Evolutionary conservation across 2,113 vertebrate genomes (phyloP).

Genomic region (Grammomys surdaster): DNA sequence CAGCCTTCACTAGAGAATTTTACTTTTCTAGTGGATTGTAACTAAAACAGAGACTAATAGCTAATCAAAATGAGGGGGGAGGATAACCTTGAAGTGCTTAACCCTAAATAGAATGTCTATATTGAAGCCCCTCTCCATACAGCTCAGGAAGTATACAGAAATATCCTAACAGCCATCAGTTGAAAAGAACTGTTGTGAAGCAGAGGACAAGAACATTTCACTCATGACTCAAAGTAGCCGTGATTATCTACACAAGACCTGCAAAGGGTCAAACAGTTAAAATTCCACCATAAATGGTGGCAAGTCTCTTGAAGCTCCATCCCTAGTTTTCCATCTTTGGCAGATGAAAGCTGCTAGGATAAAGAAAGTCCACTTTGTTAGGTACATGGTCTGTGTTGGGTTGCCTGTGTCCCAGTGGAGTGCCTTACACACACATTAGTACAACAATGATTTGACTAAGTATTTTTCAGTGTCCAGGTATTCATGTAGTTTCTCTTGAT

Average conservation of each 20-base stretch:
- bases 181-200: not conserved
- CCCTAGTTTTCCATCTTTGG: not conserved
- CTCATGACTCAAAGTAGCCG: not conserved
- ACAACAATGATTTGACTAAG: not conserved
- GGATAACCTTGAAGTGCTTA: not conserved
- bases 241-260: not conserved
- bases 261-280: not conserved
- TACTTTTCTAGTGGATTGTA: too few species aligned
- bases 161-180: not conserved
- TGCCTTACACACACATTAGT: not conserved
- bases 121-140: not conserved
- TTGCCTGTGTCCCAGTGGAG: not conserved
- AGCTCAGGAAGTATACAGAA: not conserved
- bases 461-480: not conserved
- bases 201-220: not conserved
- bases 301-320: not conserved
- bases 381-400: not conserved
- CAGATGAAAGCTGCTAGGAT: not conserved
- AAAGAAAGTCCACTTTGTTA: not conserved
- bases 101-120: not conserved
- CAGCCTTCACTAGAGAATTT: too few species aligned
- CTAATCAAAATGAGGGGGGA: too few species aligned
- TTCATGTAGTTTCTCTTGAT: not conserved
- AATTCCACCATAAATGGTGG: not conserved
- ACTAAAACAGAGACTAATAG: too few species aligned